phyloP scores from a whole-genome alignment of 37 sponge, comb jelly and placozoan species.

The Diacarnus erythraeanus region DNA sequence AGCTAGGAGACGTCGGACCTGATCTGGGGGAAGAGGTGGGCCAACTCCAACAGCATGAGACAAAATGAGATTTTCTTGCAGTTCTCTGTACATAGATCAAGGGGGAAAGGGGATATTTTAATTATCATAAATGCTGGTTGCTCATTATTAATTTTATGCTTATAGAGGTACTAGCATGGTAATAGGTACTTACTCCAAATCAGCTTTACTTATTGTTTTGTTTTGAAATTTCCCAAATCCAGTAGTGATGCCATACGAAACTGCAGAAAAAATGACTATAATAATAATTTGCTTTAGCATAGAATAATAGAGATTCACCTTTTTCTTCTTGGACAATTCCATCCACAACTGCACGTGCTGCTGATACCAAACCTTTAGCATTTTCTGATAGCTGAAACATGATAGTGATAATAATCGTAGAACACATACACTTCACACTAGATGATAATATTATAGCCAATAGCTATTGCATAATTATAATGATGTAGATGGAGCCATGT shows the following conservation, averaged over 20 bases:
- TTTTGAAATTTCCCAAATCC: conserved; percentile 93
- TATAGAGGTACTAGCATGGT: background rate
- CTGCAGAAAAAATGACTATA: conserved; percentile 66
- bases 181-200: conserved; percentile 51
- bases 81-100: conserved; percentile 45
- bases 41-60: conserved; percentile 94
- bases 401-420: too few species aligned
- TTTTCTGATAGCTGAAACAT: conserved; percentile 48
- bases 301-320: conserved; percentile 57
- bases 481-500: background rate
- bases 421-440: too few species aligned
- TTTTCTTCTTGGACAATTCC: conserved; percentile 48
- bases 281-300: too few species aligned
- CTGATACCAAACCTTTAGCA: conserved; percentile 35
- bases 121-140: too few species aligned
- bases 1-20: conserved; percentile 77
- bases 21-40: conserved; percentile 60
- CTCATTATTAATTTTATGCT: too few species aligned
- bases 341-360: conserved; percentile 62
- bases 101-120: background rate
- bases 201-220: conserved; percentile 46
- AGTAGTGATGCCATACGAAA: conserved; percentile 86
- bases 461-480: too few species aligned
- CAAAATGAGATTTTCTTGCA: conserved; percentile 83
- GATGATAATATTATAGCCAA: too few species aligned